Conservation (phyloP, 2,888 invertebrate genomes). For the Sussaba pulchella region DNA sequence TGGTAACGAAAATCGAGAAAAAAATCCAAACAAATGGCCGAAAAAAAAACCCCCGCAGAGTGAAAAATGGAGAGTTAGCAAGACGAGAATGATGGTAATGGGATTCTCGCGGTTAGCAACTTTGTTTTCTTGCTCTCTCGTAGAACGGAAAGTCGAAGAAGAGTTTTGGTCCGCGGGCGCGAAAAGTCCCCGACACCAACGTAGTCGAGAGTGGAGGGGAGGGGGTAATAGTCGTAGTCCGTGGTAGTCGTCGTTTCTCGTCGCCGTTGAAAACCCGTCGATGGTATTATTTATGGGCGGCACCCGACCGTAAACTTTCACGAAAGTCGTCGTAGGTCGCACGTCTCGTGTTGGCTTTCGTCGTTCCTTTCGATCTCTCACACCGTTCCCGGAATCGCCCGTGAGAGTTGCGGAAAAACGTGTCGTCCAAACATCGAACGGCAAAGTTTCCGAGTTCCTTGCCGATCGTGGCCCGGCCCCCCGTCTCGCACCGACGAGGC, state of each 20-base stretch:
- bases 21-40: not conserved
- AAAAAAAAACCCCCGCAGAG: conserved; percentile 8
- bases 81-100: conserved; percentile 67
- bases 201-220: conserved; percentile 3
- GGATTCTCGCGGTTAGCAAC: conserved; percentile 65
- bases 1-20: not conserved
- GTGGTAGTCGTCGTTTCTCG: conserved; percentile 34
- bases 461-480: conserved; percentile 23
- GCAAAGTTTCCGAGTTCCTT: conserved; percentile 56
- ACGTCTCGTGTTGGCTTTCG: conserved; percentile 63
- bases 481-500: conserved; percentile 13
- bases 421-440: conserved; percentile 65
- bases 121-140: conserved; percentile 65
- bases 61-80: conserved; percentile 55
- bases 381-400: conserved; percentile 20
- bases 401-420: conserved; percentile 62
- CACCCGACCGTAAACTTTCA: conserved; percentile 64
- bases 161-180: conserved; percentile 49
- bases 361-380: conserved; percentile 58
- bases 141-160: conserved; percentile 62
- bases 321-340: conserved; percentile 65
- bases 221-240: conserved; percentile 30
- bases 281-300: conserved; percentile 66
- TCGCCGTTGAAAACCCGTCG: conserved; percentile 62
- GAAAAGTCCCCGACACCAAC: conserved; percentile 12